phyloP scores from a whole-genome alignment of 2,797 vertebrate genomes.

The Propithecus perrieri region DNA sequence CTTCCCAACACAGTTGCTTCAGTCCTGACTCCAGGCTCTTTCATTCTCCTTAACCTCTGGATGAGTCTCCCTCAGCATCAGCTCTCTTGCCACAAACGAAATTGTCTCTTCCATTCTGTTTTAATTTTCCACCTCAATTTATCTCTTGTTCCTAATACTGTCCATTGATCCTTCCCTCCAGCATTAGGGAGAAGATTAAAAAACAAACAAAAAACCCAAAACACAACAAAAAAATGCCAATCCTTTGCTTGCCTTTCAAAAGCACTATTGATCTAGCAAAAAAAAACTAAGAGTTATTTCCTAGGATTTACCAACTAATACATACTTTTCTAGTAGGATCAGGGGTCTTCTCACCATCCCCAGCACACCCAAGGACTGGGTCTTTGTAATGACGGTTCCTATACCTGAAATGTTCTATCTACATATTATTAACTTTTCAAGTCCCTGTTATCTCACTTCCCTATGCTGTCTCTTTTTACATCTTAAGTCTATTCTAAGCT shows the following conservation, averaged over 20 bases:
- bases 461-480: background rate
- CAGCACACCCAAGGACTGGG: background rate
- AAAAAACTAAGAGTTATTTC: background rate
- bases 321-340: background rate
- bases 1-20: background rate
- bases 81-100: background rate
- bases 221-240: background rate
- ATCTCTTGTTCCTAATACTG: background rate
- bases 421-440: background rate
- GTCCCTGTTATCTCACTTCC: background rate
- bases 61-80: background rate
- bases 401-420: background rate
- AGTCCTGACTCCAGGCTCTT: background rate
- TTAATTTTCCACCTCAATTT: background rate
- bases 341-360: background rate
- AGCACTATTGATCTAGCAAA: background rate
- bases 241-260: background rate
- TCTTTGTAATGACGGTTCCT: background rate
- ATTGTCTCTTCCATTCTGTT: background rate
- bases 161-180: background rate
- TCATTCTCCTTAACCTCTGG: background rate
- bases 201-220: background rate
- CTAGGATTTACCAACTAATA: background rate
- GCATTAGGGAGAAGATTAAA: background rate
- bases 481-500: background rate